A percentile compares a stretch with the other conserved stretches of the same genome.
Evolutionary conservation across 2,888 invertebrate genomes (phyloP).

Genomic region (Rhagonycha lutea): DNA sequence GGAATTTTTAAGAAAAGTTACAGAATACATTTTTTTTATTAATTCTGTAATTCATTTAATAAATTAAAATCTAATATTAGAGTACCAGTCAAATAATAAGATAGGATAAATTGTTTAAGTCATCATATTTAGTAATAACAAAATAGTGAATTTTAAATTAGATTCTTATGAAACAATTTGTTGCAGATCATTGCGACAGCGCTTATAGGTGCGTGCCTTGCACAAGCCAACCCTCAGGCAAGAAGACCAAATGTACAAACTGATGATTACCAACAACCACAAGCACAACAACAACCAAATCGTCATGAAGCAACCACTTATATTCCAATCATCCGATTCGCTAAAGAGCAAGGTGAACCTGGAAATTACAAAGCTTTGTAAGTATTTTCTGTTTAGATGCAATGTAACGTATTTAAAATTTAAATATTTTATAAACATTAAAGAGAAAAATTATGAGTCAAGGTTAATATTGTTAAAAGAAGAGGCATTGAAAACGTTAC

Average conservation of each 20-base stretch:
- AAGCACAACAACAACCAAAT: conserved; percentile 27
- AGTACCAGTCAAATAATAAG: neutral
- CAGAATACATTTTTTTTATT: too few species aligned
- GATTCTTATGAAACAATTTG: neutral
- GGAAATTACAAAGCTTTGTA: conserved; percentile 83
- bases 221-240: conserved; percentile 35
- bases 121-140: neutral
- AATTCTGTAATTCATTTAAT: too few species aligned
- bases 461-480: neutral
- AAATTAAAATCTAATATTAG: neutral
- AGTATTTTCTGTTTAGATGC: conserved; percentile 44
- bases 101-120: neutral
- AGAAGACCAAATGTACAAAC: conserved; percentile 36
- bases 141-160: neutral
- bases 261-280: conserved; percentile 37
- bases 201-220: conserved; percentile 29
- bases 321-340: conserved; percentile 80
- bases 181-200: conserved; percentile 24
- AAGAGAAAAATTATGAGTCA: neutral
- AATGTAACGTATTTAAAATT: neutral
- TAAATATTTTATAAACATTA: neutral
- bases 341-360: conserved; percentile 81
- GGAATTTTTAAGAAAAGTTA: too few species aligned
- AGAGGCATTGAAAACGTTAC: neutral
- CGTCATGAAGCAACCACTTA: conserved; percentile 68